Conservation (phyloP, 2,797 vertebrate species). For the Chelmon rostratus region DNA sequence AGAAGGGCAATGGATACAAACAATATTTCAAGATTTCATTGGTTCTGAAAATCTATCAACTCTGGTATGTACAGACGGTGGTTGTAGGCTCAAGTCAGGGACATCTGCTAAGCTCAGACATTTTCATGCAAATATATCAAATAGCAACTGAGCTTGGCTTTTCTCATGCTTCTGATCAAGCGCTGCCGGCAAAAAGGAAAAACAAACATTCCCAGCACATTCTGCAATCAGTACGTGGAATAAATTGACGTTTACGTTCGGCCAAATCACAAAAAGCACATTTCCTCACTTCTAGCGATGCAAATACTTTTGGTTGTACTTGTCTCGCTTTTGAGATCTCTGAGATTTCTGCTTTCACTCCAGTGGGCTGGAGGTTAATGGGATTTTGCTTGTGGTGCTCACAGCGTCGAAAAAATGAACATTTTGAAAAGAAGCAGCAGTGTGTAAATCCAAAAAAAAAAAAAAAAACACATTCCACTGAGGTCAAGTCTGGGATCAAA, state of each 20-base stretch:
- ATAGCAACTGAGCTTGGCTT: constrained; percentile 1
- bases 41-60: constrained; percentile 28
- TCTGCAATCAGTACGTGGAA: neutral
- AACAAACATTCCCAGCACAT: neutral
- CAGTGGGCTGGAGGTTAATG: neutral
- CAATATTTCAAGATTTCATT: constrained; percentile 18
- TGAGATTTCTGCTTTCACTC: neutral
- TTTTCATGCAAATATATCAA: neutral
- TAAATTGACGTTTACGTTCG: neutral
- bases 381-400: too few species aligned
- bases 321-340: neutral
- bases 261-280: neutral
- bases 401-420: neutral
- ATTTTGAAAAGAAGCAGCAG: neutral
- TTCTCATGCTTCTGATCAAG: neutral
- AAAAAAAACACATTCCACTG: neutral
- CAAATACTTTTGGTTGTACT: neutral
- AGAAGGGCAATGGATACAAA: neutral
- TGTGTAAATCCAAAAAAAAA: neutral
- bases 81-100: constrained; percentile 5
- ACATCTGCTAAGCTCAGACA: constrained; percentile 11
- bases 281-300: neutral
- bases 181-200: neutral
- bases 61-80: neutral
- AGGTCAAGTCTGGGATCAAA: neutral